Percentiles rank a stretch among this genome's conserved stretches.
Conservation (phyloP, 2,797 vertebrate genomes). For the Xerus rutilus region DNA sequence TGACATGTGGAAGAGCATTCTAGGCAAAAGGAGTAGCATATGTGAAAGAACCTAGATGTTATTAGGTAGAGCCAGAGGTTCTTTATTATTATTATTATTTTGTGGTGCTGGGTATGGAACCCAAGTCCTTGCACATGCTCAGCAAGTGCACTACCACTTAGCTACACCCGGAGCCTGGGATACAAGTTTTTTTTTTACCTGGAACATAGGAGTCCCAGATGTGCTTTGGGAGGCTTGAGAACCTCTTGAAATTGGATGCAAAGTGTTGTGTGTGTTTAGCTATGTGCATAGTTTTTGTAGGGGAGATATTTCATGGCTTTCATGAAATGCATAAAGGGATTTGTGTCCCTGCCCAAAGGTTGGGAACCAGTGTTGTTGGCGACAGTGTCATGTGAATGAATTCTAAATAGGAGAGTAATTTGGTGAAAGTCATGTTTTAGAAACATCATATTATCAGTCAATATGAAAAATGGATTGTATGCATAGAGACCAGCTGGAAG, state of each 20-base stretch:
- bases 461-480: slow-evolving; percentile 53
- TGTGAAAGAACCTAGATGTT: slow-evolving; percentile 55
- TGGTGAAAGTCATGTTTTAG: slow-evolving; percentile 63
- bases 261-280: slow-evolving; percentile 34
- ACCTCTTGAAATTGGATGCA: slow-evolving; percentile 49
- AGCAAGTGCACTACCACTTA: not conserved
- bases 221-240: not conserved
- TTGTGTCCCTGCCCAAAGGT: slow-evolving; percentile 1
- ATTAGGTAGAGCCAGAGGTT: slow-evolving; percentile 38
- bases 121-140: not conserved
- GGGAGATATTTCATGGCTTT: slow-evolving; percentile 53
- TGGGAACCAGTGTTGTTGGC: slow-evolving; percentile 45
- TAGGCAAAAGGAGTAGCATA: slow-evolving; percentile 58
- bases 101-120: not conserved
- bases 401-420: slow-evolving; percentile 63
- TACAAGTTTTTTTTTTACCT: not conserved
- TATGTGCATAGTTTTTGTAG: slow-evolving; percentile 44
- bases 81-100: not conserved
- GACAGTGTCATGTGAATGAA: slow-evolving; percentile 49
- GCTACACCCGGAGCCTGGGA: not conserved
- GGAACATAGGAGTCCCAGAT: not conserved
- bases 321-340: slow-evolving; percentile 53
- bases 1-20: slow-evolving; percentile 61
- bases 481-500: not conserved
- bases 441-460: slow-evolving; percentile 50